Conservation (phyloP, 2,113 vertebrate genomes). For the Petrocephalus microphthalmus region DNA sequence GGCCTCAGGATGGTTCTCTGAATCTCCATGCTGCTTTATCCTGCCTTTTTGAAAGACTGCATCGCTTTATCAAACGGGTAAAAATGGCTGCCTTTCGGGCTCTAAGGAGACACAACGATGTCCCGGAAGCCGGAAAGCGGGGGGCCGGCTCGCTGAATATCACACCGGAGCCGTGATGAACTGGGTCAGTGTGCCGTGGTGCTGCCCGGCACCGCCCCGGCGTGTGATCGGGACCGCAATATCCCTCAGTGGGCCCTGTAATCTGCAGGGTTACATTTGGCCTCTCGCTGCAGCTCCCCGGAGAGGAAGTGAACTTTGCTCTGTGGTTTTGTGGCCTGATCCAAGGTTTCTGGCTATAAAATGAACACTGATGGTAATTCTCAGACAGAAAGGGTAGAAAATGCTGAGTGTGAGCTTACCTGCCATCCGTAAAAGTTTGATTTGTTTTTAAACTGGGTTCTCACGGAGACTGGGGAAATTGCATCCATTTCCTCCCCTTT, state of each 20-base stretch:
- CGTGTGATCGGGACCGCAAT: neutral
- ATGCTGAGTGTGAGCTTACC: neutral
- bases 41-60: neutral
- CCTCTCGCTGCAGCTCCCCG: neutral
- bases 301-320: conserved; percentile 9
- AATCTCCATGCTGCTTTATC: neutral
- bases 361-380: neutral
- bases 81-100: neutral
- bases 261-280: neutral
- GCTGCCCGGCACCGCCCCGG: neutral
- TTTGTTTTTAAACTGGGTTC: neutral
- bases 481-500: neutral
- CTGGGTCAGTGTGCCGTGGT: neutral
- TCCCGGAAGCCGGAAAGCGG: neutral
- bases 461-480: neutral
- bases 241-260: neutral
- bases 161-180: neutral
- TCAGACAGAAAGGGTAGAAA: neutral
- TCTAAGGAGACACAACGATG: neutral
- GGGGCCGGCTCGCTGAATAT: neutral
- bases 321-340: conserved; percentile 7
- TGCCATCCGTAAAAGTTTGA: neutral
- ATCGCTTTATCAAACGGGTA: neutral
- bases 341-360: neutral
- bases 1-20: neutral